Base-by-base conservation (phyloP, 2,888 invertebrate species). In the Habrosyne pyritoides region DNA sequence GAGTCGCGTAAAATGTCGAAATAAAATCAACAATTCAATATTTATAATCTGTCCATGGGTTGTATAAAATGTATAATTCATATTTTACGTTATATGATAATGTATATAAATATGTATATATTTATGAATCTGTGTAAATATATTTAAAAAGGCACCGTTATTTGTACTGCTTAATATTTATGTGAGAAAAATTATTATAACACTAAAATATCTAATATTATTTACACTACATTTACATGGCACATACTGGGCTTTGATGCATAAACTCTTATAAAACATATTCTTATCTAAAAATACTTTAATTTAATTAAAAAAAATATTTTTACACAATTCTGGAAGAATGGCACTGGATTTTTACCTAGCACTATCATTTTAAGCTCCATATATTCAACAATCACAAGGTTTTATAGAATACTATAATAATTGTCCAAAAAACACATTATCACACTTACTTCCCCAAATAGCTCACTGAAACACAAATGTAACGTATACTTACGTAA, bases 141-240 rank as follows among this genome's bases (percentile, higher is more conserved):
- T 63, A 66, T 59, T 61, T 64, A 57, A 69, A 61, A 82, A 86
- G 84, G 84, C 86, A 86, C 78, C 63, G 55, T 63, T 60, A 64
- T 79, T 87, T 85, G 82, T 83, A 87, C 83, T 83, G 67, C 64
- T 72, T 66, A 73, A 64, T 55, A 62, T 54, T 14, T 30, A 47
- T n/a, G 21, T 53, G 47, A 50, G 22, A 62, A 69, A 63, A 69
- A 53, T 48, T 54, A 53, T 56, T 47, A 54, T 59, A 56, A 57
- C 63, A 58, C 64, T 58, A 55, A 56, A 52, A 60, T 28, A 48
- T 52, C 61, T 52, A 61, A 63, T 65, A 58, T 51, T 71, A 75
- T 71, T 67, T 71, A 73, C 71, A 69, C 69, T 76, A 80, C 74
- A 86, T 86, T 78, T 86, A 89, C 87, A 91, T 91, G 91, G 91